These are phyloP conservation scores for Anastatus disparis DNA, from an alignment of 1,140 invertebrate species.

Conservation along the genomic window DNA sequence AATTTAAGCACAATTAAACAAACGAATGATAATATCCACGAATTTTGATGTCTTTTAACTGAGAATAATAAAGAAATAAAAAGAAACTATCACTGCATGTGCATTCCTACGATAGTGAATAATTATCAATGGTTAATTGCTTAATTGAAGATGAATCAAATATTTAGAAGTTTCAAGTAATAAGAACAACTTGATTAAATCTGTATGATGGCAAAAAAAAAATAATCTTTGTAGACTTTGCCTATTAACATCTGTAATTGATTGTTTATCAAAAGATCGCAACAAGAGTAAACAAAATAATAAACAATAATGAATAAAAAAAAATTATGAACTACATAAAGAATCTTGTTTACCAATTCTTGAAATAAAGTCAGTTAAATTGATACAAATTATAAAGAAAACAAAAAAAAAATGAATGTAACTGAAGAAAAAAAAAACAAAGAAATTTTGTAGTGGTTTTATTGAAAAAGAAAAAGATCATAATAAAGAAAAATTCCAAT, in stretches of 20 bases:
- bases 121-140: conserved; percentile 18
- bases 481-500: conserved; percentile 38
- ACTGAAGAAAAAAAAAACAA: conserved; percentile 18
- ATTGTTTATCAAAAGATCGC: conserved; percentile 33
- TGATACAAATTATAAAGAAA: conserved; percentile 19
- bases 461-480: conserved; percentile 30
- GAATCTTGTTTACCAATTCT: conserved; percentile 29
- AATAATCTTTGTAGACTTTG: conserved; percentile 15
- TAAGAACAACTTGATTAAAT: too few species aligned
- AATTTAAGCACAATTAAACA: conserved; percentile 16
- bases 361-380: conserved; percentile 19
- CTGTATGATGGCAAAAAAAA: not conserved
- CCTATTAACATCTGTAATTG: conserved; percentile 16
- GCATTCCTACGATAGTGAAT: conserved; percentile 21
- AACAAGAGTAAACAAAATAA: conserved; percentile 7
- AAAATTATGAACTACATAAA: conserved; percentile 6
- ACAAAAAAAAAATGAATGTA: conserved; percentile 9
- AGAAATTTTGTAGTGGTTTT: conserved; percentile 36
- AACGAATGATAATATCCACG: conserved; percentile 18
- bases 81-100: conserved; percentile 8
- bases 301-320: conserved; percentile 25
- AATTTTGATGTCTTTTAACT: conserved; percentile 26
- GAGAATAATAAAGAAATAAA: too few species aligned
- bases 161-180: not conserved
- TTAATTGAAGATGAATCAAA: conserved; percentile 15